Evolutionary conservation across 2,797 vertebrate genomes (phyloP), one percentile per base, ranked within the genome.

Genomic region (Nyctibius grandis): DNA sequence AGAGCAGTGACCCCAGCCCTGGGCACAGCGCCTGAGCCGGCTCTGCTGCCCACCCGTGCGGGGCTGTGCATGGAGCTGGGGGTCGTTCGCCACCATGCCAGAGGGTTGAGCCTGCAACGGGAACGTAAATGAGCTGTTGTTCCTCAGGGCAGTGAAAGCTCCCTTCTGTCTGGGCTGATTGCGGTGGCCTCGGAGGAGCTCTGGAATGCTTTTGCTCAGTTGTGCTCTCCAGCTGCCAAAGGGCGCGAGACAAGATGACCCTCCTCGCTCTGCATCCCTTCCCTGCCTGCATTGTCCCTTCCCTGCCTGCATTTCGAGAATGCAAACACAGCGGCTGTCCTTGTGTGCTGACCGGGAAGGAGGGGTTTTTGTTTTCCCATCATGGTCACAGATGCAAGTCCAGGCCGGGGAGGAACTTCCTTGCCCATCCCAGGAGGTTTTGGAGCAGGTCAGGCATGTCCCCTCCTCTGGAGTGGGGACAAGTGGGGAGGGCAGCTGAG

Each of bases 131-230:
- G 33, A 94, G 40, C 82, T 89, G 65, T 85, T 93, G 74, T 76
- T 70, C n/a, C 0, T 88, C 87, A 91, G 81, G 59, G 5, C 4
- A 6, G 59, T 60, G 81, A 92, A 85, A 85, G 21, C 70, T 87
- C 34, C 54, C 13, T 89, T 84, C 69, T 87, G 33, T 53, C 77
- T 45, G 48, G 11, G 31, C 79, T 74, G 85, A 59, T 63, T 22
- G 38, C 5, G 2, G 31, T 3, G 1, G 73, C 88, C 90, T 36
- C 86, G 5, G 0, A 34, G 68, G 87, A 85, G 84, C 22, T 69
- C 73, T 70, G 76, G 90, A 91, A 97, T 96, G 88, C 75, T 85
- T 94, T 68, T 76, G 47, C 70, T 92, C 50, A 16, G 23, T 95
- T 93, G 80, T 86, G 61, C 56, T 83, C 54, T 93, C 70, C 81